Conservation (phyloP, 2,888 invertebrate species). For the Latrodectus hesperus region DNA sequence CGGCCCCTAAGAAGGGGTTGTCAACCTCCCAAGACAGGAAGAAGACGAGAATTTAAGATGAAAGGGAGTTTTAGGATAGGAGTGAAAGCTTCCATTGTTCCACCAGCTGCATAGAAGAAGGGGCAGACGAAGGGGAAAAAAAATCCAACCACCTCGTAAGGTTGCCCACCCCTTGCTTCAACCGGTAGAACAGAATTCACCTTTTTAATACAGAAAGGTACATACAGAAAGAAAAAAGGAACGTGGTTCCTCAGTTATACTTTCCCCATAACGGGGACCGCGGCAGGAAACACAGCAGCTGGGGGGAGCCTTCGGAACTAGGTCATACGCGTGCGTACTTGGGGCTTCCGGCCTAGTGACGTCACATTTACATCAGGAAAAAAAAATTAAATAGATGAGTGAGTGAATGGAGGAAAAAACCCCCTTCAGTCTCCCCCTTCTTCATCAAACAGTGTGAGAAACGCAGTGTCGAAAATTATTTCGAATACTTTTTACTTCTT, state of each 20-base stretch:
- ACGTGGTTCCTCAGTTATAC: not conserved
- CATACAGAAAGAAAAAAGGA: not conserved
- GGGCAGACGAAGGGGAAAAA: not conserved
- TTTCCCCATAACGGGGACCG: not conserved
- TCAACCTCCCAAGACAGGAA: slow-evolving; percentile 5
- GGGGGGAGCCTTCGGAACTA: slow-evolving; percentile 34
- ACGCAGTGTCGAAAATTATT: slow-evolving; percentile 46
- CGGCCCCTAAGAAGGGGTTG: not conserved
- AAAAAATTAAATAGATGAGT: slow-evolving; percentile 40
- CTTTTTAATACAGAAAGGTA: not conserved
- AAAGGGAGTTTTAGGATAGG: not conserved
- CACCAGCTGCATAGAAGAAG: not conserved
- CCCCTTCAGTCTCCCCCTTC: slow-evolving; percentile 1
- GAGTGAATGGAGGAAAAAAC: slow-evolving; percentile 15
- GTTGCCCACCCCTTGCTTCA: slow-evolving; percentile 1
- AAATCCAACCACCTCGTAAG: not conserved
- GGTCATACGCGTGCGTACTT: slow-evolving; percentile 58
- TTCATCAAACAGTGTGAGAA: slow-evolving; percentile 40
- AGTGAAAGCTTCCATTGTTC: slow-evolving; percentile 3
- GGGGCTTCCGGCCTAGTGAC: slow-evolving; percentile 52
- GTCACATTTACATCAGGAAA: slow-evolving; percentile 38
- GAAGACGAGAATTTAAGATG: not conserved
- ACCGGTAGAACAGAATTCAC: not conserved
- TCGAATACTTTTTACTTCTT: slow-evolving; percentile 29
- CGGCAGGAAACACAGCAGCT: slow-evolving; percentile 40